Evolutionary conservation across 1,140 invertebrate species (phyloP).

Genomic region (Dinoponera quadriceps): DNA sequence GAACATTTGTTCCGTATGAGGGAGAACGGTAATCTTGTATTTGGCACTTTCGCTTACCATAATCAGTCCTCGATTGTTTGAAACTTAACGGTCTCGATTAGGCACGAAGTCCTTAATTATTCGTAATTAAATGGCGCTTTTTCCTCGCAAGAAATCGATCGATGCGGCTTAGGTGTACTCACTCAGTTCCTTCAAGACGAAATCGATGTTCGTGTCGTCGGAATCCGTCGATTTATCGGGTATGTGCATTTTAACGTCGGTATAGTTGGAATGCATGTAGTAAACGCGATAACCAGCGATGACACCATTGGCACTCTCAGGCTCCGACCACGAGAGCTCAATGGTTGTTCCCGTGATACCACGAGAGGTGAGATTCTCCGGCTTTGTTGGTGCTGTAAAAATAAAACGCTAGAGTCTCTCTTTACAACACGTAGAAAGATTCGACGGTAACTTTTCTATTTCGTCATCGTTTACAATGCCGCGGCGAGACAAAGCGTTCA

Average conservation of each 20-base stretch:
- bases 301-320: constrained; percentile 90
- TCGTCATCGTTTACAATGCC: neutral
- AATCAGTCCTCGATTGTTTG: too few species aligned
- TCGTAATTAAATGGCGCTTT: too few species aligned
- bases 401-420: neutral
- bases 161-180: constrained; percentile 79
- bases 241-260: constrained; percentile 87
- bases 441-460: neutral
- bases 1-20: too few species aligned
- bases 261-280: constrained; percentile 89
- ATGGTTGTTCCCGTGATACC: constrained; percentile 92
- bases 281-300: constrained; percentile 91
- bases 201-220: constrained; percentile 84
- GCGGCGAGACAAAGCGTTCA: neutral
- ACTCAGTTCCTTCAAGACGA: constrained; percentile 88
- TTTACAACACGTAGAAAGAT: constrained; percentile 4
- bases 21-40: too few species aligned
- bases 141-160: too few species aligned
- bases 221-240: constrained; percentile 83
- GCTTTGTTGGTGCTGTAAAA: constrained; percentile 92
- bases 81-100: too few species aligned
- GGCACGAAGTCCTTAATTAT: too few species aligned
- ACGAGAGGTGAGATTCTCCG: constrained; percentile 91
- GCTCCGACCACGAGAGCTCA: constrained; percentile 92
- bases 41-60: too few species aligned